Conservation (phyloP, 64 coral and sea anemone species). For the Montipora cactus region DNA sequence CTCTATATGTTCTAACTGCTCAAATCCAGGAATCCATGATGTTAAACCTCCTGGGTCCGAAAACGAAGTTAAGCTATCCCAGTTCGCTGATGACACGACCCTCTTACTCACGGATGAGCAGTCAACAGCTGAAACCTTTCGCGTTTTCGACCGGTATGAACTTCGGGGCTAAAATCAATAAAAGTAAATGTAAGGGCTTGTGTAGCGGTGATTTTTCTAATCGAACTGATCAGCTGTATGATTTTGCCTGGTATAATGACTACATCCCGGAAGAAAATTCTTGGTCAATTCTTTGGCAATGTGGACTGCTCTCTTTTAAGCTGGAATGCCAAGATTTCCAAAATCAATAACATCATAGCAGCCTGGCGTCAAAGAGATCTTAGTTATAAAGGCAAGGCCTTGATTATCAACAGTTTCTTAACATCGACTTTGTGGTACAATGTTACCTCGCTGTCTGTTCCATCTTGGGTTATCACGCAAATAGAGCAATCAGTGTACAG, state of each 20-base stretch:
- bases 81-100: conserved; percentile 65
- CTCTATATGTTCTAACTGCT: conserved; percentile 45
- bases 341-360: too few relatives aligned
- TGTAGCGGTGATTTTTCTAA: neutral
- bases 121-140: conserved; percentile 9
- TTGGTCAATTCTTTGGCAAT: neutral
- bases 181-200: conserved; percentile 15
- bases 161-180: conserved; percentile 54
- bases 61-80: neutral
- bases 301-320: neutral
- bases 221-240: neutral
- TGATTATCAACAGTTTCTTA: too few relatives aligned
- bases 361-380: too few relatives aligned
- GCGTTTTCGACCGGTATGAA: neutral
- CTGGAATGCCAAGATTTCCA: too few relatives aligned
- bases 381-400: too few relatives aligned
- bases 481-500: too few relatives aligned
- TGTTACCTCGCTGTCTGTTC: too few relatives aligned
- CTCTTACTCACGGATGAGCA: neutral
- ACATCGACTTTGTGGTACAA: too few relatives aligned
- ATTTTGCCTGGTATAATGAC: neutral
- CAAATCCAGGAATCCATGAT: neutral
- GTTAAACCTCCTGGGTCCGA: neutral
- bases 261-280: neutral
- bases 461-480: too few relatives aligned